phyloP scores from a whole-genome alignment of 2,888 invertebrate species.

The Stictocephala bisonia region DNA sequence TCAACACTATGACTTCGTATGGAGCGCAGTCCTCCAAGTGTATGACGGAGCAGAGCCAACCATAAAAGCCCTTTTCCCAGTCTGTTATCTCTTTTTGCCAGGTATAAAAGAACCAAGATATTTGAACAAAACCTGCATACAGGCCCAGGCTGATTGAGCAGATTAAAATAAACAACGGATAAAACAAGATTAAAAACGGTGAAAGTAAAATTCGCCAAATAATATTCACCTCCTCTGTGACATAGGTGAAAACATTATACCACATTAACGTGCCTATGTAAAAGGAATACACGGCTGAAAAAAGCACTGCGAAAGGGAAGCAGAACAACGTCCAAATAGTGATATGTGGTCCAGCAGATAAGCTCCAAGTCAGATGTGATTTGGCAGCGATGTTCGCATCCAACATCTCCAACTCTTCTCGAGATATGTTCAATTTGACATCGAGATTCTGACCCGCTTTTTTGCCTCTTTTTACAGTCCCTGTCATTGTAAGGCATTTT shows the following conservation, averaged over 20 bases:
- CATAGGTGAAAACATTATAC: constrained; percentile 79
- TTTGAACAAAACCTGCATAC: constrained; percentile 75
- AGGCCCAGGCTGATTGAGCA: constrained; percentile 75
- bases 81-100: constrained; percentile 80
- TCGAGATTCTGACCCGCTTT: constrained; percentile 79
- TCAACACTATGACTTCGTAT: constrained; percentile 76
- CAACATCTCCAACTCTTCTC: constrained; percentile 76
- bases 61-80: constrained; percentile 83
- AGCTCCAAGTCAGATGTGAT: constrained; percentile 69
- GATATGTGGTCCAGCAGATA: constrained; percentile 74
- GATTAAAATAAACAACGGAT: constrained; percentile 76
- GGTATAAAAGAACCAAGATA: constrained; percentile 75
- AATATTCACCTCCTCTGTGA: constrained; percentile 75
- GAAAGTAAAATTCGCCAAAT: constrained; percentile 73
- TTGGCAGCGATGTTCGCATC: constrained; percentile 73
- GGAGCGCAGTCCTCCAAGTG: constrained; percentile 79
- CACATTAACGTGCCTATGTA: constrained; percentile 81
- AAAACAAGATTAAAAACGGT: constrained; percentile 75
- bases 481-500: constrained; percentile 76
- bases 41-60: constrained; percentile 77
- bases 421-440: constrained; percentile 77
- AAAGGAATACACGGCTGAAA: constrained; percentile 76
- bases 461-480: constrained; percentile 78
- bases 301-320: constrained; percentile 73
- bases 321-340: constrained; percentile 73